Evolutionary conservation across 2,888 invertebrate species (phyloP), one percentile per base, ranked within the genome.

Genomic region (Omphaloscelis lunosa): DNA sequence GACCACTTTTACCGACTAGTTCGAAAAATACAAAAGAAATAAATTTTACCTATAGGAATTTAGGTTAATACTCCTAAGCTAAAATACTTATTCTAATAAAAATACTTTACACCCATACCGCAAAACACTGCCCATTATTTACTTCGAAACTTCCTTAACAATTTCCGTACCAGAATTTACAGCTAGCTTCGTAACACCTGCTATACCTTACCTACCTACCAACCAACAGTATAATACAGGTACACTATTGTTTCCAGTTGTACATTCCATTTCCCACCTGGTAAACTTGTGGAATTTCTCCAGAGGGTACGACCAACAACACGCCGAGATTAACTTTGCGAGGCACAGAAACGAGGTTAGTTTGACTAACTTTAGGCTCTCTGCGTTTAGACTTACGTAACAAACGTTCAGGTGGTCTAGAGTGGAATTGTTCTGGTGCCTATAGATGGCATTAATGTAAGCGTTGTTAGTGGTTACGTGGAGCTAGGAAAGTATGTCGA

Each of bases 211-310:
- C 34, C 20, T 34, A n/a, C 51, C n/a, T 23, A 74, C 75, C 45
- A 58, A 63, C 62, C 41, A 56, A 48, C 80, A 73, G 41, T 65
- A 69, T 53, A 73, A 56, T 41, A 67, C 29, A 71, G 65, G 27
- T 61, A 81, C 59, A 72, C 56, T 87, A 82, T 90, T 89, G 75
- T 87, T 85, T 95, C 66, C 95, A 97, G 97, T 96, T 87, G 89
- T 96, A 90, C 97, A 97, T 93, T 96, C 97, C 87, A 92, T 94
- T 85, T 97, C 97, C 67, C 97, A 97, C 91, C 94, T 97, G 84
- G 93, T 95, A 79, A 97, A 97, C 92, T 94, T 97, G 86, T 95
- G 96, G 94, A 97, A 97, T 92, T 97, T 97, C 93, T 97, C 97
- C 61, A 93, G 94, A 84, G 92, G 95, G 84, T 97, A 95, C 93